Conservation (phyloP, 2,888 invertebrate genomes). For the Apeira syringaria region DNA sequence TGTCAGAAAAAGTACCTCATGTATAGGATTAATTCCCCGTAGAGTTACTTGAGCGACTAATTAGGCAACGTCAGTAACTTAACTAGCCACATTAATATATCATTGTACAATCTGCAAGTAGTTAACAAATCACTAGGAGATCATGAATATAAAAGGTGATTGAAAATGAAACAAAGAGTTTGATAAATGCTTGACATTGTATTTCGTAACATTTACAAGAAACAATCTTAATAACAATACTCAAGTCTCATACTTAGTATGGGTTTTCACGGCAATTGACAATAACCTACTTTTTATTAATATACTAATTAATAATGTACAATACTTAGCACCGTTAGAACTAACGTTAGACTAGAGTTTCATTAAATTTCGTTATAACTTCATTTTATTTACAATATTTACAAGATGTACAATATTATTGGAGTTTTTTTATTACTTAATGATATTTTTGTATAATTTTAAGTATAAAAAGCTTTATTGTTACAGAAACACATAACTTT, state of each 20-base stretch:
- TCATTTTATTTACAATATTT: slow-evolving; percentile 30
- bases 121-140: too few relatives aligned
- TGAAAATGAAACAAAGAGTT: slow-evolving; percentile 59
- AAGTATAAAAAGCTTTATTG: too few relatives aligned
- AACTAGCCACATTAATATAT: too few relatives aligned
- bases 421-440: neutral
- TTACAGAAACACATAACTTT: too few relatives aligned
- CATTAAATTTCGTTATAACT: slow-evolving; percentile 37
- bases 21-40: too few relatives aligned
- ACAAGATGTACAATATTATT: slow-evolving; percentile 27
- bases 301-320: slow-evolving; percentile 47
- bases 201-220: slow-evolving; percentile 82
- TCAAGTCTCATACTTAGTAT: slow-evolving; percentile 69
- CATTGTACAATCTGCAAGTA: too few relatives aligned
- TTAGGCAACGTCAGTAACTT: too few relatives aligned
- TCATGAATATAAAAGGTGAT: too few relatives aligned
- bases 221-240: slow-evolving; percentile 71
- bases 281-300: slow-evolving; percentile 47
- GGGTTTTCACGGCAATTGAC: slow-evolving; percentile 63
- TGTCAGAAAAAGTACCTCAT: too few relatives aligned
- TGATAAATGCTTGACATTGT: slow-evolving; percentile 79
- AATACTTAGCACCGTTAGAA: slow-evolving; percentile 81
- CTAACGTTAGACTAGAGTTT: slow-evolving; percentile 80
- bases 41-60: too few relatives aligned
- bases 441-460: too few relatives aligned